Evolutionary conservation across 2,888 invertebrate genomes (phyloP), one percentile per base, ranked within the genome.

Genomic region (Sabatieria punctata): DNA sequence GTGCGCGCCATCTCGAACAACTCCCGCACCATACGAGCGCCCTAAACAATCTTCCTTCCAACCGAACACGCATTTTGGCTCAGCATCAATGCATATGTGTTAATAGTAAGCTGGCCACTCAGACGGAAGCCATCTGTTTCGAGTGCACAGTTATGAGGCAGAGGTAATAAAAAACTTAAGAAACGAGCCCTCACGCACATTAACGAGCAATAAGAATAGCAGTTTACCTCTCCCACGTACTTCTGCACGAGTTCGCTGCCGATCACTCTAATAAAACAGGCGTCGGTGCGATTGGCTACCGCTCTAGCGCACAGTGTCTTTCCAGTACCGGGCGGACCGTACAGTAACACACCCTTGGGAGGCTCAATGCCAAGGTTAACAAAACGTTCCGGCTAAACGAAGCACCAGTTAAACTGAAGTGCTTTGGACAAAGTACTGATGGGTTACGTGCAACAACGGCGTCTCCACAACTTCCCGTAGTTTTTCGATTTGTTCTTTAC

Each of bases 1-100:
- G 88, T 88, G 51, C 97, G 78, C n/a, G 97, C 97, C 95, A 99
- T 95, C 73, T 99, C 95, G 69, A 97, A 99, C 43, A 97, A 71
- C 67, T 99, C 97, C 48, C 97, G 77, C 1, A 97, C 95, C 97
- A 99, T 99, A 51, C 97, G 77, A 0, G 97, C 97, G 13, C 97
- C 97, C 75, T 93, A 77, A 8, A 45, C 18, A 24, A n/a, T n/a
- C n/a, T n/a, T n/a, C n/a, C n/a, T n/a, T n/a, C n/a, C n/a, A n/a
- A n/a, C n/a, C n/a, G n/a, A n/a, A n/a, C n/a, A n/a, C n/a, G n/a
- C n/a, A n/a, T n/a, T n/a, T n/a, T n/a, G n/a, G n/a, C n/a, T n/a
- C n/a, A n/a, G n/a, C n/a, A n/a, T n/a, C n/a, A n/a, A n/a, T n/a
- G n/a, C n/a, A n/a, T n/a, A n/a, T n/a, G n/a, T n/a, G n/a, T n/a